Evolutionary conservation across 2,113 vertebrate genomes (phyloP), one percentile per base, ranked within the genome.

Genomic region (Copsychus sechellarum): DNA sequence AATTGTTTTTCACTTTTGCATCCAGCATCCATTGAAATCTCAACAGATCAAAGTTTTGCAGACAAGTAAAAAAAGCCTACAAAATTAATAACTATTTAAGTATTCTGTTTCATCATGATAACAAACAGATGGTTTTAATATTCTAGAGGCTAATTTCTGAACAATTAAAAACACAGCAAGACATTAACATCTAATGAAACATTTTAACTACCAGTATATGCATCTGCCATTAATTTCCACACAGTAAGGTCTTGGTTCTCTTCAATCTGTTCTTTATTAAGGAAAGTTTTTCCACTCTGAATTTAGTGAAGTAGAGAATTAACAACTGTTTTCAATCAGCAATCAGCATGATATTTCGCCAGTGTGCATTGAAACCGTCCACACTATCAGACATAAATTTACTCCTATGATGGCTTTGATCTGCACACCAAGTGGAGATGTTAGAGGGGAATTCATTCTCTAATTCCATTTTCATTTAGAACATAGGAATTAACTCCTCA

Each of bases 111-210:
- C 98, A 99, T 98, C 98, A 98, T 98, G 98, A 99, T 98, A 98
- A 98, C 98, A 99, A 98, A 99, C 99, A 99, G 98, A 99, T 99
- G 99, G 98, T 98, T 98, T 99, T 99, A 98, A 99, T 99, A 99
- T 99, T 99, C 98, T 98, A 98, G 98, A 99, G 98, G 99, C 98
- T 99, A 99, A 99, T 99, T 99, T 99, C 98, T 98, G 98, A 99
- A 99, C 99, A 99, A 99, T 99, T 99, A 99, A 99, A 99, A 98
- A 98, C 98, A 99, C 98, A 99, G 98, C 98, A 97, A 99, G 98
- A 99, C 98, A 99, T 99, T 99, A 99, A 98, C 98, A 98, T 99
- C 98, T 99, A 99, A 99, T 99, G 98, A 99, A 99, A 99, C 98
- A 99, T 99, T 99, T 98, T 99, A 99, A 99, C 98, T 98, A 99